These are phyloP conservation scores for Loriculus beryllinus DNA, from an alignment of 2,797 vertebrate genomes.

Conservation along the genomic window DNA sequence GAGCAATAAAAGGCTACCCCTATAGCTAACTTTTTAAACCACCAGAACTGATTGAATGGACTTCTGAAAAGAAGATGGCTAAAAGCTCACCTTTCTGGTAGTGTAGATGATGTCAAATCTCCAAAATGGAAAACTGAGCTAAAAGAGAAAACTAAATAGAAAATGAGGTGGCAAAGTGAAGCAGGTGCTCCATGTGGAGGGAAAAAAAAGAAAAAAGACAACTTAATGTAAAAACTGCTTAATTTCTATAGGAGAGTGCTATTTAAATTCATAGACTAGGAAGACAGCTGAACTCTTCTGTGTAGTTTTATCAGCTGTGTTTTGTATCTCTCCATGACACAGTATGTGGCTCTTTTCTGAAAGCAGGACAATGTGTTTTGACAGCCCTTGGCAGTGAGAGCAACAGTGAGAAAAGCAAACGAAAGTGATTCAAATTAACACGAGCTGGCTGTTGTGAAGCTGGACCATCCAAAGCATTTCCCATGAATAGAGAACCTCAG, in stretches of 20 bases:
- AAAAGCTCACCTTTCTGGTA: background rate
- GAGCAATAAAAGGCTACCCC: background rate
- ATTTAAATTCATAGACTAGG: background rate
- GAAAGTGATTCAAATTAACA: conserved; percentile 6
- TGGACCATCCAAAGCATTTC: background rate
- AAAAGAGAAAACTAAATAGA: background rate
- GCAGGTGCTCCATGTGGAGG: conserved; percentile 10
- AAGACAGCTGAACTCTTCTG: conserved; percentile 25
- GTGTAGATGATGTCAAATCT: background rate
- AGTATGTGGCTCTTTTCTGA: conserved; percentile 41
- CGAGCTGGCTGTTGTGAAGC: background rate
- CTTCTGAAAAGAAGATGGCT: background rate
- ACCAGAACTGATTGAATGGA: background rate
- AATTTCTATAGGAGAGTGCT: background rate
- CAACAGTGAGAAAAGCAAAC: conserved; percentile 43
- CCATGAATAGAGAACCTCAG: background rate
- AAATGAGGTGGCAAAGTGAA: conserved; percentile 2
- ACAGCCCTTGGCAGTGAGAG: conserved; percentile 48
- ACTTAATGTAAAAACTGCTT: background rate
- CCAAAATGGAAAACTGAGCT: background rate
- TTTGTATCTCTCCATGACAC: conserved; percentile 36
- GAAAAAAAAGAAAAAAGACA: background rate
- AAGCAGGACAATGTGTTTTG: conserved; percentile 47
- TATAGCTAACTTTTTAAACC: background rate
- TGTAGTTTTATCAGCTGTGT: conserved; percentile 50